Percentiles rank a stretch among this genome's conserved stretches.
Conservation (phyloP, 1,140 invertebrate genomes). For the Pogonomyrmex californicus region DNA sequence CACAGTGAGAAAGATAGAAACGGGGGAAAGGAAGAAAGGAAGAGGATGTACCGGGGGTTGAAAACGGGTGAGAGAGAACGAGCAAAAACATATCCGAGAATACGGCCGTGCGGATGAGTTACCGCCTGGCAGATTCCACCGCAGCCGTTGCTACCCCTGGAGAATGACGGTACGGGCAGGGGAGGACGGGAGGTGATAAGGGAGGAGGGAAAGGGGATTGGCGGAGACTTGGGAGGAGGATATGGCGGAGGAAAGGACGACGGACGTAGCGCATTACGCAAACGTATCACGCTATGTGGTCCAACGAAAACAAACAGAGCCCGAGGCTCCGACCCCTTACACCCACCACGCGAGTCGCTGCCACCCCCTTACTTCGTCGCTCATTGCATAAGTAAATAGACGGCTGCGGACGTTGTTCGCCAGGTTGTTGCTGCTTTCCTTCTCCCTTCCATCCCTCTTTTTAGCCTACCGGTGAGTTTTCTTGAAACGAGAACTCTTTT, state of each 20-base stretch:
- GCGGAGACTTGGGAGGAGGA: constrained; percentile 38
- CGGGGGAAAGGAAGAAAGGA: neutral
- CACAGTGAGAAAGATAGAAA: constrained; percentile 37
- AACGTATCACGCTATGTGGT: constrained; percentile 87
- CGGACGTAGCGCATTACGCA: constrained; percentile 85
- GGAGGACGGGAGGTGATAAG: constrained; percentile 48
- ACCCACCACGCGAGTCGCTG: constrained; percentile 68
- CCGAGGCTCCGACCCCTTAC: constrained; percentile 78
- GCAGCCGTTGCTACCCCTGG: constrained; percentile 73
- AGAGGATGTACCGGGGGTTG: constrained; percentile 22
- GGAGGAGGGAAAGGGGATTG: neutral
- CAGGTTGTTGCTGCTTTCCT: constrained; percentile 41
- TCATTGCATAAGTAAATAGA: constrained; percentile 84
- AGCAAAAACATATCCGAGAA: constrained; percentile 79
- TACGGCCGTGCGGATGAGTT: constrained; percentile 83
- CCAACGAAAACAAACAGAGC: constrained; percentile 87
- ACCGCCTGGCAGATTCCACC: constrained; percentile 83
- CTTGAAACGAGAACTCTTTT: neutral
- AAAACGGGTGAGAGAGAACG: constrained; percentile 44
- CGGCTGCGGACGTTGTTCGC: constrained; percentile 66
- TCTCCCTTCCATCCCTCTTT: constrained; percentile 4
- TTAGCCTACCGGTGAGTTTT: constrained; percentile 10
- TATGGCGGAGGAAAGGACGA: constrained; percentile 74
- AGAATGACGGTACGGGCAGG: constrained; percentile 34
- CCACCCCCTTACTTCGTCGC: constrained; percentile 73